Conservation (phyloP, 1,140 invertebrate species). For the Hylaeus volcanicus region DNA sequence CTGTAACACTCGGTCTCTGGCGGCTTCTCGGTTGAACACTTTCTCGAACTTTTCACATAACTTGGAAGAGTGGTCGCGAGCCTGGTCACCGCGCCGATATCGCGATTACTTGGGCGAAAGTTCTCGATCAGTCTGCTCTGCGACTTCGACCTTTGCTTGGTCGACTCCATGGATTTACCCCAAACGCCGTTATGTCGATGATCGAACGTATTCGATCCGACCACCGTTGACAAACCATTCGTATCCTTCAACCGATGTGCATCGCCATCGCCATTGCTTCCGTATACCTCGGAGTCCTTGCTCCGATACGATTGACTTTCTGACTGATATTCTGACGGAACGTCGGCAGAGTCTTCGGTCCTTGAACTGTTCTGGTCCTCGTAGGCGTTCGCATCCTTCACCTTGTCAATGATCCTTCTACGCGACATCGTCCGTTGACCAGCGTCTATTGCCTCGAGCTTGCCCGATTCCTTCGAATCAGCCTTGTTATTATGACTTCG, state of each 20-base stretch:
- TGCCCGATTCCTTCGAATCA: conserved; percentile 43
- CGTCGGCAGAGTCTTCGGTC: conserved; percentile 20
- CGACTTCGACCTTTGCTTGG: conserved; percentile 42
- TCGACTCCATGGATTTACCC: neutral
- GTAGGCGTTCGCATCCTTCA: conserved; percentile 52
- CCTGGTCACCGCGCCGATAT: neutral
- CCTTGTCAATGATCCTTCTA: conserved; percentile 73
- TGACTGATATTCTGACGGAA: conserved; percentile 21
- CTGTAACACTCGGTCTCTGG: conserved; percentile 57
- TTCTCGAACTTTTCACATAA: conserved; percentile 66
- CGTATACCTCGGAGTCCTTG: neutral
- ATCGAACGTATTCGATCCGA: conserved; percentile 4
- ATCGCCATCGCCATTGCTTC: neutral
- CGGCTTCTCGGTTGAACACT: conserved; percentile 66
- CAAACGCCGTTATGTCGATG: conserved; percentile 7
- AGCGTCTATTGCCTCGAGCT: conserved; percentile 43
- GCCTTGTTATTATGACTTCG: conserved; percentile 49
- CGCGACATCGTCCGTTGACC: conserved; percentile 70
- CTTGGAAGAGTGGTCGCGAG: conserved; percentile 70
- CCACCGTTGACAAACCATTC: neutral
- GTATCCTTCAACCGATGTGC: neutral
- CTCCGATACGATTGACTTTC: conserved; percentile 10
- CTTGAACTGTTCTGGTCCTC: conserved; percentile 33
- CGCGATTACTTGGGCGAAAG: conserved; percentile 7
- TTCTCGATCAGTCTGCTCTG: conserved; percentile 38